Evolutionary conservation across 2,888 invertebrate genomes (phyloP).

Genomic region (Iselma pallidipennis): DNA sequence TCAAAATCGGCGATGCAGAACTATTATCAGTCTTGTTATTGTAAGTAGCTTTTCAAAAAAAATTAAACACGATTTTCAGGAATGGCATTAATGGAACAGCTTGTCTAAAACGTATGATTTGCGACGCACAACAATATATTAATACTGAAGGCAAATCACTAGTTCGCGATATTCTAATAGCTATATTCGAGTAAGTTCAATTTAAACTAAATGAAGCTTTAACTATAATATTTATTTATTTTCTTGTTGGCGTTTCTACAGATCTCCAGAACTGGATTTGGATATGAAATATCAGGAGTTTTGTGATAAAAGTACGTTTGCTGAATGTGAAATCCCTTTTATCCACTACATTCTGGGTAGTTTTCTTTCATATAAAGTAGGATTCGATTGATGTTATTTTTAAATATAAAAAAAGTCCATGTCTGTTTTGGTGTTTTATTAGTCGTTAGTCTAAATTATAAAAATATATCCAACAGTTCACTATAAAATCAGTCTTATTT

Average conservation of each 20-base stretch:
- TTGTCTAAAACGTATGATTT: conserved; percentile 70
- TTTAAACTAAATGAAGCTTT: background rate
- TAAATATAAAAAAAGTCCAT: background rate
- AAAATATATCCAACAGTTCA: conserved; percentile 11
- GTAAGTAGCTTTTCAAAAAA: background rate
- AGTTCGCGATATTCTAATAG: conserved; percentile 67
- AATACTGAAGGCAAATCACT: conserved; percentile 65
- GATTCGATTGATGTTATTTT: background rate
- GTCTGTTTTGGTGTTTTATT: conserved; percentile 9
- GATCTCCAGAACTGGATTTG: conserved; percentile 18
- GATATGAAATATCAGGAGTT: conserved; percentile 23
- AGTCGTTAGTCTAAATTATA: conserved; percentile 22
- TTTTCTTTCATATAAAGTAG: background rate
- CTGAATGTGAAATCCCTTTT: conserved; percentile 32
- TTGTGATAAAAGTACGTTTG: conserved; percentile 27
- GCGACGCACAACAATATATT: conserved; percentile 65
- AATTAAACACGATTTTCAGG: conserved; percentile 54
- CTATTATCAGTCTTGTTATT: too few relatives aligned
- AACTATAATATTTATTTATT: background rate
- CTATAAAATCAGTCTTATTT: conserved; percentile 30
- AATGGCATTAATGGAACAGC: conserved; percentile 65
- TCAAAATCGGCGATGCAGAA: too few relatives aligned
- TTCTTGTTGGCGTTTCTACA: too few relatives aligned
- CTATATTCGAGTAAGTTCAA: conserved; percentile 64
- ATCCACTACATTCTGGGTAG: conserved; percentile 31